Percentiles rank a stretch among this genome's conserved stretches.
Evolutionary conservation across 1,140 invertebrate genomes (phyloP).

Genomic region (Ptiloglossa arizonensis): DNA sequence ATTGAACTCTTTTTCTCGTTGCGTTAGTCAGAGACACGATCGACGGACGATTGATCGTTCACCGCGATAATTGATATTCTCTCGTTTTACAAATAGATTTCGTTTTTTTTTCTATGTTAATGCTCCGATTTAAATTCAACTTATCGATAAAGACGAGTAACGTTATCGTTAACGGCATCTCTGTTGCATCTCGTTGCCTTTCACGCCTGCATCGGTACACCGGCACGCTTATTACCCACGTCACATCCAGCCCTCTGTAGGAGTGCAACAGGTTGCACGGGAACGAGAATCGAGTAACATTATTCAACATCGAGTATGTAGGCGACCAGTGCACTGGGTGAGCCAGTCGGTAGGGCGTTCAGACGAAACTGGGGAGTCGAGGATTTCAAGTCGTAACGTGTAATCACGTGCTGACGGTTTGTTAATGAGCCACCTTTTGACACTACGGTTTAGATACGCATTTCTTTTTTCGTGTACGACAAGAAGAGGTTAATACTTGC

Average conservation of each 20-base stretch:
- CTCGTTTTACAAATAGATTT: no score
- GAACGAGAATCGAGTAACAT: slow-evolving; percentile 23
- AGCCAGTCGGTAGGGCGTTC: slow-evolving; percentile 50
- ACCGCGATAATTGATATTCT: no score
- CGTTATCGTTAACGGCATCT: background rate
- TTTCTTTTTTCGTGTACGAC: background rate
- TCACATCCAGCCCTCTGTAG: background rate
- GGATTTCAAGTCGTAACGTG: slow-evolving; percentile 10
- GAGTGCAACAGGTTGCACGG: slow-evolving; percentile 14
- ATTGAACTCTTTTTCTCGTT: no score
- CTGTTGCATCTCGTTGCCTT: background rate
- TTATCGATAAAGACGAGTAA: slow-evolving; percentile 1
- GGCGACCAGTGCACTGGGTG: slow-evolving; percentile 45
- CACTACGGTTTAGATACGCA: background rate
- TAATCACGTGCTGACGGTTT: slow-evolving; percentile 18
- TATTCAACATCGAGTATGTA: slow-evolving; percentile 41
- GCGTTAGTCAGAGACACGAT: no score
- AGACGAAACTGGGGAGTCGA: background rate
- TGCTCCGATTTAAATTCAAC: background rate
- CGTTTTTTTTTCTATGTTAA: no score
- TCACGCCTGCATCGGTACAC: background rate
- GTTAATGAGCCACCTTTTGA: slow-evolving; percentile 4
- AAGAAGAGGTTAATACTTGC: background rate
- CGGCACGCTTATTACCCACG: slow-evolving; percentile 14
- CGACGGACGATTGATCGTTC: no score